phyloP scores from a whole-genome alignment of 2,888 invertebrate genomes.

The Andrena fulva region DNA sequence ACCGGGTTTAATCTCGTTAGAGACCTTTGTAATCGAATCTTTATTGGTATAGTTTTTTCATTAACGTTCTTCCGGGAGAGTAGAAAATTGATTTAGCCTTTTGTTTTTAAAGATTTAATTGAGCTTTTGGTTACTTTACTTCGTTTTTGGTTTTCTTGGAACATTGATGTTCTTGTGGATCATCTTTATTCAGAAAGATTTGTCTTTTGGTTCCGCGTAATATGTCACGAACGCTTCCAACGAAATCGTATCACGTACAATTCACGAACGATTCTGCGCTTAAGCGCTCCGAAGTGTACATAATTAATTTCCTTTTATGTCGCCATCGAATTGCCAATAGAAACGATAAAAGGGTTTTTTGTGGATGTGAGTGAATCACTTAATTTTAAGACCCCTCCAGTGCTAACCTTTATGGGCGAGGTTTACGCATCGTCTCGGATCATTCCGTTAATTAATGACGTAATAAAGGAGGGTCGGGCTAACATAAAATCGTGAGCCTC shows the following conservation, averaged over 20 bases:
- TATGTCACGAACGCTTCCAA: neutral
- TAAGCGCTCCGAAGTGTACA: neutral
- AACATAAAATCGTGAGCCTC: conserved; percentile 56
- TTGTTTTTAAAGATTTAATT: too few relatives aligned
- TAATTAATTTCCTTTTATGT: conserved; percentile 44
- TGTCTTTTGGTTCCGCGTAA: too few relatives aligned
- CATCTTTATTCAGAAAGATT: neutral
- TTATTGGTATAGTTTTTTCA: neutral
- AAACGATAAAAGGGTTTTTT: conserved; percentile 37
- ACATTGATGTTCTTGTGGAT: too few relatives aligned
- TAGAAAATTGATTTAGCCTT: neutral
- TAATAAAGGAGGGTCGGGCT: conserved; percentile 56
- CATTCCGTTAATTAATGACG: conserved; percentile 66
- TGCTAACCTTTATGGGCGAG: conserved; percentile 60
- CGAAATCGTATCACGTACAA: neutral
- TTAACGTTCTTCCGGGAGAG: neutral
- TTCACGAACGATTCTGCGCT: conserved; percentile 15
- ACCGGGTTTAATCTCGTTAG: conserved; percentile 10
- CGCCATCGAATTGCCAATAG: conserved; percentile 24
- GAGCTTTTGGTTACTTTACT: neutral
- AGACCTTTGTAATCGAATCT: neutral
- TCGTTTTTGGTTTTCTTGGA: neutral
- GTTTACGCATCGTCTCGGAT: conserved; percentile 63
- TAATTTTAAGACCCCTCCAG: conserved; percentile 38
- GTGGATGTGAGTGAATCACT: conserved; percentile 44